Evolutionary conservation across 2,797 vertebrate genomes (phyloP).

Genomic region (Pseudotriccus pelzelni): DNA sequence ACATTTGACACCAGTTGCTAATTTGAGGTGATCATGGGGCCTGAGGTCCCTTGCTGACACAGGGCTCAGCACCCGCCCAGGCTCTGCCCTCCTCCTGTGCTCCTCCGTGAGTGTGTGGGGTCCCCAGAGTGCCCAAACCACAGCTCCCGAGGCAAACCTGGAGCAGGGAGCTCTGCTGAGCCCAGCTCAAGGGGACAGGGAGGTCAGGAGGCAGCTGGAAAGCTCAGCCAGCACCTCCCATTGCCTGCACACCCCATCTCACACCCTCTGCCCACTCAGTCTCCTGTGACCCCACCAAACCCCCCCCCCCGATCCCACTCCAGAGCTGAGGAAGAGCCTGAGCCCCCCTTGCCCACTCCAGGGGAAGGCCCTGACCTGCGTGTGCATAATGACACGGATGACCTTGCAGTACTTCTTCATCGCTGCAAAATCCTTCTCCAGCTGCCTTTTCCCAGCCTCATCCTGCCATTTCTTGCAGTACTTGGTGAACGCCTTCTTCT

Average conservation of each 20-base stretch:
- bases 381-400: conserved; percentile 90
- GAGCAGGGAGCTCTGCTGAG: not conserved
- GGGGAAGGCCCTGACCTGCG: conserved; percentile 82
- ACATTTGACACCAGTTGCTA: conserved; percentile 77
- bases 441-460: conserved; percentile 86
- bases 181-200: not conserved
- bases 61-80: not conserved
- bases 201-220: not conserved
- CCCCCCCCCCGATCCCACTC: not conserved
- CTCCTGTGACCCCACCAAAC: not conserved
- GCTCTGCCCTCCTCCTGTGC: not conserved
- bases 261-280: not conserved
- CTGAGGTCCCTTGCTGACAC: not conserved
- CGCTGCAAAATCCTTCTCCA: conserved; percentile 87
- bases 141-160: fast-evolving
- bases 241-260: fast-evolving
- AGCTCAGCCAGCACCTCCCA: not conserved
- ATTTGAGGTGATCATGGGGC: conserved; percentile 23
- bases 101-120: fast-evolving
- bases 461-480: conserved; percentile 93
- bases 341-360: not conserved
- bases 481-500: conserved; percentile 95
- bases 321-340: not conserved
- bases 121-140: not conserved
- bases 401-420: conserved; percentile 94